Percentiles rank a stretch among this genome's conserved stretches.
These are phyloP conservation scores for Nomada hirtipes DNA, from an alignment of 2,888 invertebrate genomes.

Conservation along the genomic window DNA sequence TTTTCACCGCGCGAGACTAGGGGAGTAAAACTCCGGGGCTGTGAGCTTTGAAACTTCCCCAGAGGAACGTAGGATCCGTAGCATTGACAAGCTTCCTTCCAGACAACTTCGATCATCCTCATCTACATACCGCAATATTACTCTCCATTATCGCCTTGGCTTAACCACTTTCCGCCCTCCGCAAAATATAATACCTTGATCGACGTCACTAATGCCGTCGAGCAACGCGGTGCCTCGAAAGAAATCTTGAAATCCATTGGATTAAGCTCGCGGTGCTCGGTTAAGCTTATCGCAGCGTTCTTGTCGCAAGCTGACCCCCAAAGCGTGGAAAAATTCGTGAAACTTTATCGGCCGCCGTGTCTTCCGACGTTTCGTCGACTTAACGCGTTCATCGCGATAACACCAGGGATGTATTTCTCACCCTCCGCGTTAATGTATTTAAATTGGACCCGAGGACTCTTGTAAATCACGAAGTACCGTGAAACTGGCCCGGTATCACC, in stretches of 20 bases:
- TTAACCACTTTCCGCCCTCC: background rate
- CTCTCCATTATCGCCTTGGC: background rate
- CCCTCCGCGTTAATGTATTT: conserved; percentile 44
- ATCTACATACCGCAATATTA: background rate
- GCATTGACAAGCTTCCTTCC: conserved; percentile 3
- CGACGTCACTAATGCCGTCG: background rate
- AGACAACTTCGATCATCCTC: too few species aligned
- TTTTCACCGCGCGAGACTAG: background rate
- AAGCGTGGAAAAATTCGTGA: conserved; percentile 35
- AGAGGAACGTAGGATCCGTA: too few species aligned
- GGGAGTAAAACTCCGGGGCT: background rate
- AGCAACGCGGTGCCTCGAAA: background rate
- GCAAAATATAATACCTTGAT: background rate
- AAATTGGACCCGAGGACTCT: conserved; percentile 35
- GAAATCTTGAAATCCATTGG: background rate
- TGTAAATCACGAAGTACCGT: conserved; percentile 38
- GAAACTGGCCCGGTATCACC: conserved; percentile 14
- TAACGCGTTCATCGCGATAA: conserved; percentile 31
- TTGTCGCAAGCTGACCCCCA: background rate
- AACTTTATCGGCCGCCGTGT: conserved; percentile 41
- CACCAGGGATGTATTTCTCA: conserved; percentile 20
- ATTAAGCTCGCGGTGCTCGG: conserved; percentile 20
- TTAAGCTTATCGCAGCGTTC: conserved; percentile 2
- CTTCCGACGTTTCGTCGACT: conserved; percentile 24
- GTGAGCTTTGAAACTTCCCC: background rate